A percentile compares a stretch with the other conserved stretches of the same genome.
Conservation (phyloP, 2,113 vertebrate species). For the Syngnathus typhle region DNA sequence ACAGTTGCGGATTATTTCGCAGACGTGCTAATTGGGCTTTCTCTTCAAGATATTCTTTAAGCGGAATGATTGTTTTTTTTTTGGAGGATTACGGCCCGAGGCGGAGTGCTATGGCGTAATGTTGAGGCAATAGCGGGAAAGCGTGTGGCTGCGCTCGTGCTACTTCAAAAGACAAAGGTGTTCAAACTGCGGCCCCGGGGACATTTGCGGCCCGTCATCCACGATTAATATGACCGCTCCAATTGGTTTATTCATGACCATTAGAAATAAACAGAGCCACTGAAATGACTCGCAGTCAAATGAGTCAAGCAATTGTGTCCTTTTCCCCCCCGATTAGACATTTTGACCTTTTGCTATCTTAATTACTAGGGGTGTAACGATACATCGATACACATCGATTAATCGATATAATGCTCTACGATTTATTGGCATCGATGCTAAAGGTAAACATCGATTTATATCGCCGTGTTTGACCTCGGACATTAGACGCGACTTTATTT, state of each 20-base stretch:
- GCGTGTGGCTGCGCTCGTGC: constrained; percentile 29
- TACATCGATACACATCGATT: no score
- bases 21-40: constrained; percentile 20
- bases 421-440: no score
- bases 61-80: constrained; percentile 2
- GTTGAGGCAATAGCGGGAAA: constrained; percentile 48
- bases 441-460: no score
- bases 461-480: no score
- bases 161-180: constrained; percentile 15
- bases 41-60: neutral
- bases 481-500: no score
- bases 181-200: neutral
- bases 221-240: neutral
- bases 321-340: constrained; percentile 4
- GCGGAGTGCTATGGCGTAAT: constrained; percentile 52
- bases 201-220: no score
- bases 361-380: no score
- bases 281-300: neutral
- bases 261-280: neutral
- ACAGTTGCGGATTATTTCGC: constrained; percentile 25
- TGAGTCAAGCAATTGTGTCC: neutral
- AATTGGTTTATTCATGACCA: neutral
- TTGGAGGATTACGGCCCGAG: constrained; percentile 49
- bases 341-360: constrained; percentile 43
- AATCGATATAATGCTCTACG: no score